These are phyloP conservation scores for Dysidea cf. avara DNA, from an alignment of 37 sponge, comb jelly and placozoan species.

Conservation along the genomic window DNA sequence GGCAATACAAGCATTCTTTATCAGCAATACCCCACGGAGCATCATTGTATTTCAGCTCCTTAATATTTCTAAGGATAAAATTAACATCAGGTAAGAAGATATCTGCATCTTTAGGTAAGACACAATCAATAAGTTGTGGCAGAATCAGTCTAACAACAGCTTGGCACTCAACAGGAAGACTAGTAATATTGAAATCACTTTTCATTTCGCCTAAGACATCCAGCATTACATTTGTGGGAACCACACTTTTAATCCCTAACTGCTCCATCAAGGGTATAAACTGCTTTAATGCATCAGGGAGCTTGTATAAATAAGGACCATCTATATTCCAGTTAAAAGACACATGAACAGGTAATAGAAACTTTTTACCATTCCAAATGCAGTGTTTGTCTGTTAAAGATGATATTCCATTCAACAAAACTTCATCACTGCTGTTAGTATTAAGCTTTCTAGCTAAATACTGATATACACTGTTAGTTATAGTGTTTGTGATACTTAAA, in stretches of 20 bases:
- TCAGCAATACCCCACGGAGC: conserved; percentile 25
- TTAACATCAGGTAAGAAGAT: conserved; percentile 18
- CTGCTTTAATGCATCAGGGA: conserved; percentile 18
- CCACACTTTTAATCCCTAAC: neutral
- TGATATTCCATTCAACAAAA: neutral
- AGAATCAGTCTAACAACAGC: neutral
- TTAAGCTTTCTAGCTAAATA: too few species aligned
- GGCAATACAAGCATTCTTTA: conserved; percentile 14
- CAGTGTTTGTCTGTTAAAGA: neutral
- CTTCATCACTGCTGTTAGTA: too few species aligned
- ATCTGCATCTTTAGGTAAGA: neutral
- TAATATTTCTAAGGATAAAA: conserved; percentile 9
- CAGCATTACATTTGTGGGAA: neutral
- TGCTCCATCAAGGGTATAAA: neutral
- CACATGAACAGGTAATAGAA: conserved; percentile 15
- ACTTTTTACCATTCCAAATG: conserved; percentile 51
- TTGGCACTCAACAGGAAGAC: neutral
- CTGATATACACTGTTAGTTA: too few species aligned
- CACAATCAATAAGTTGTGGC: conserved; percentile 3
- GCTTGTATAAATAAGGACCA: conserved; percentile 50
- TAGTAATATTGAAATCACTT: neutral
- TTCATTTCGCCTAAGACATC: neutral
- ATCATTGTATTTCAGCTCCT: conserved; percentile 49
- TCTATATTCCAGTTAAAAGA: conserved; percentile 17
- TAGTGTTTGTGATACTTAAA: too few species aligned